phyloP scores from a whole-genome alignment of 2,113 vertebrate species.

The Onychorhynchus coronatus region DNA sequence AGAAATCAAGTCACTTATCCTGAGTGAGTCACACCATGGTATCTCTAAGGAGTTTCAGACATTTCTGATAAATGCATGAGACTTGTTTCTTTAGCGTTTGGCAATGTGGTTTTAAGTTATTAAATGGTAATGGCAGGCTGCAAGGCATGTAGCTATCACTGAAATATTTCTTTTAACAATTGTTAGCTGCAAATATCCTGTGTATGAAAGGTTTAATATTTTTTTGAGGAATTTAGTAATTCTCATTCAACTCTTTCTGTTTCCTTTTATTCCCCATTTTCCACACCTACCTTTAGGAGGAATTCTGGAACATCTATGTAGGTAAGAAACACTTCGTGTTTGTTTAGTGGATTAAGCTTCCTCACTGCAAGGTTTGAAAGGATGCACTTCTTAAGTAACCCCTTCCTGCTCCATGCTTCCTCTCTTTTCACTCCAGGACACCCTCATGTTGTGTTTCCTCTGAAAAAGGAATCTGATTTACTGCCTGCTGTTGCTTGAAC shows the following conservation, averaged over 20 bases:
- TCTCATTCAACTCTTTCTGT: neutral
- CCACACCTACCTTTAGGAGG: slow-evolving; percentile 68
- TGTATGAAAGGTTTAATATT: neutral
- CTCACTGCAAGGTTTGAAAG: neutral
- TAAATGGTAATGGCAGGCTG: neutral
- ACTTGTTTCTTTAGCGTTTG: neutral
- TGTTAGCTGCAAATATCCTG: neutral
- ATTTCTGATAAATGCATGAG: neutral
- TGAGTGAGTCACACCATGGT: neutral
- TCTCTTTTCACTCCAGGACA: neutral
- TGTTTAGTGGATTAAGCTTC: neutral
- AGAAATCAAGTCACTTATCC: neutral
- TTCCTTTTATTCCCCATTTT: slow-evolving; percentile 14
- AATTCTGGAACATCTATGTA: slow-evolving; percentile 85
- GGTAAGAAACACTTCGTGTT: slow-evolving; percentile 74
- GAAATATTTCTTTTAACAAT: neutral
- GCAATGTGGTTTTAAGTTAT: neutral
- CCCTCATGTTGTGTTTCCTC: neutral
- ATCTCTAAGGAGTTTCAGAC: neutral
- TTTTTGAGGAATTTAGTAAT: neutral
- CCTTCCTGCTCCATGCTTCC: neutral
- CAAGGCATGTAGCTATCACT: neutral
- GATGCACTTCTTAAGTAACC: neutral
- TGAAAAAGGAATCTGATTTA: neutral
- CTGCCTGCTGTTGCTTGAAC: neutral